Evolutionary conservation across 2,797 vertebrate genomes (phyloP).

Genomic region (Tamandua tetradactyla): DNA sequence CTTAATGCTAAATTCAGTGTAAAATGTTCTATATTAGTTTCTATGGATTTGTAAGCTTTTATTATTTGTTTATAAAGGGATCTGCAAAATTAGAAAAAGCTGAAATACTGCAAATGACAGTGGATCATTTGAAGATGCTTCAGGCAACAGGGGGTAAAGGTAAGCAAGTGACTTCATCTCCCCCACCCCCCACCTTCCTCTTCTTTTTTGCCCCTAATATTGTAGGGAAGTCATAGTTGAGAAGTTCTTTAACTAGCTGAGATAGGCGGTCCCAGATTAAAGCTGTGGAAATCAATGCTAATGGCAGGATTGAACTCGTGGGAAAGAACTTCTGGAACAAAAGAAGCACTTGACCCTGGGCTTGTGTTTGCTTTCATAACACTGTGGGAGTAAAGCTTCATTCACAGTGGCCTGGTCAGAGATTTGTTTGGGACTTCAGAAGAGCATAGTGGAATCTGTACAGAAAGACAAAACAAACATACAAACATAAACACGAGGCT

Average conservation of each 20-base stretch:
- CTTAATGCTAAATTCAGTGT: constrained; percentile 72
- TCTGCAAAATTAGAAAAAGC: constrained; percentile 98
- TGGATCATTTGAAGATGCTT: constrained; percentile 97
- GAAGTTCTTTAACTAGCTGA: constrained; percentile 85
- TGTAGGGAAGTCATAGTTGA: constrained; percentile 79
- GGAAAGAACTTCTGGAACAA: constrained; percentile 93
- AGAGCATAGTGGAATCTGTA: constrained; percentile 86
- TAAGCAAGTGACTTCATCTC: constrained; percentile 80
- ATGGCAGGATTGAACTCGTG: constrained; percentile 94
- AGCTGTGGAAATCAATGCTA: constrained; percentile 92
- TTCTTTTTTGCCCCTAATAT: constrained; percentile 45
- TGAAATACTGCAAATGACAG: constrained; percentile 98
- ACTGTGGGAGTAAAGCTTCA: constrained; percentile 90
- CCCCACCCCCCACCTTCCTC: background rate
- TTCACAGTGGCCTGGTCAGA: constrained; percentile 89
- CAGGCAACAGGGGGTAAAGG: constrained; percentile 95
- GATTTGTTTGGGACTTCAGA: constrained; percentile 91
- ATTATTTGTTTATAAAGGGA: constrained; percentile 87
- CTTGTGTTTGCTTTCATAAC: constrained; percentile 96
- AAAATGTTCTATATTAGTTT: constrained; percentile 79
- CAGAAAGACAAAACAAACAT: constrained; percentile 90
- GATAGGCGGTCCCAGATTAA: constrained; percentile 87
- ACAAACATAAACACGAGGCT: constrained; percentile 87
- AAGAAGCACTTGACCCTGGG: constrained; percentile 94
- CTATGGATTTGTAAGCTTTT: constrained; percentile 74